Conservation (phyloP, 1,140 invertebrate genomes). For the Eulimnadia texana region DNA sequence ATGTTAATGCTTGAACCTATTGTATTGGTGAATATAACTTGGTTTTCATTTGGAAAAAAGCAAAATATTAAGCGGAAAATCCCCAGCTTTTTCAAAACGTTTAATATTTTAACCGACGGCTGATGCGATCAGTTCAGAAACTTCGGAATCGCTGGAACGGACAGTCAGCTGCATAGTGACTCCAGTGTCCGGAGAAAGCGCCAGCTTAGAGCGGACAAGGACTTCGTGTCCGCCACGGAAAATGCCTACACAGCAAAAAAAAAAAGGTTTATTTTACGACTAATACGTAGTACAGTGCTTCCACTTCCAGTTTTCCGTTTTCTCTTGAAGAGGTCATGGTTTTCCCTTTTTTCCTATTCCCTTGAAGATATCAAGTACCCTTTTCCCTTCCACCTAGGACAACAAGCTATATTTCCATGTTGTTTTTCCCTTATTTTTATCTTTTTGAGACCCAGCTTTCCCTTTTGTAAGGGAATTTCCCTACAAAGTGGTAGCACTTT, state of each 20-base stretch:
- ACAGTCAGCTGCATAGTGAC: slow-evolving; percentile 57
- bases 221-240: slow-evolving; percentile 81
- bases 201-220: slow-evolving; percentile 68
- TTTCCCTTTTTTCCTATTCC: too few relatives aligned
- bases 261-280: slow-evolving; percentile 1
- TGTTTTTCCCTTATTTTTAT: too few relatives aligned
- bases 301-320: too few relatives aligned
- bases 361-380: too few relatives aligned
- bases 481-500: too few relatives aligned
- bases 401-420: too few relatives aligned
- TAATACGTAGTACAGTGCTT: too few relatives aligned
- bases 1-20: too few relatives aligned
- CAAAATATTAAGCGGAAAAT: not conserved
- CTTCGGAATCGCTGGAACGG: slow-evolving; percentile 37
- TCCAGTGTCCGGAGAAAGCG: slow-evolving; percentile 54
- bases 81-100: not conserved
- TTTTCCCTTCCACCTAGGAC: too few relatives aligned
- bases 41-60: not conserved
- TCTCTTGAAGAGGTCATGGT: too few relatives aligned
- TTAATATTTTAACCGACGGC: slow-evolving; percentile 53
- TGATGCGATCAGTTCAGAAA: slow-evolving; percentile 70
- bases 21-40: not conserved
- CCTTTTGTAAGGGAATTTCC: too few relatives aligned
- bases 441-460: too few relatives aligned
- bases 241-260: slow-evolving; percentile 39